Base-by-base conservation (phyloP, 2,797 vertebrate genomes). In the Sandelia bainsii region DNA sequence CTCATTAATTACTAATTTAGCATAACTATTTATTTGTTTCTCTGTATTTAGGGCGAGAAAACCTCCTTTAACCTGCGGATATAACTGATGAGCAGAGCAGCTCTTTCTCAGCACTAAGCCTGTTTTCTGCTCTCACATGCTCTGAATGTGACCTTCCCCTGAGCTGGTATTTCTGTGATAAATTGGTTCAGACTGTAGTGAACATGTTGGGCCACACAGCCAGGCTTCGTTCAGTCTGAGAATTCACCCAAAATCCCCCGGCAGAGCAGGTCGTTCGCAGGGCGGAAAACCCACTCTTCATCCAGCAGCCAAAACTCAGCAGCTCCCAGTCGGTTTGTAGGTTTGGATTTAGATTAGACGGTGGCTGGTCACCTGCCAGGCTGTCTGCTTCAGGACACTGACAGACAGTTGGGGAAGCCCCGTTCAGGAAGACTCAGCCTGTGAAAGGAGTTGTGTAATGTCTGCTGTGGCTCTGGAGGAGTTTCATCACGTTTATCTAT, bases 91-190 rank as follows among this genome's bases (percentile, higher is more conserved):
- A 52, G 37, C 23, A 40, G 39, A 10, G 37, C 68, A 39, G 52
- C 66, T 68, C 72, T 67, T 57, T 42, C 34, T 63, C 50, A n/a
- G 53, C 57, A 7, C 67, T 1, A 0, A 49, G 53, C 16, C 40
- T 16, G 10, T 53, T 62, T 39, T 39, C 52, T 50, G 20, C 49
- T 52, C 63, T 23, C 48, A 0, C 10, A 1, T 29, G 32, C 67
- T 63, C 49, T 56, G 40, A 49, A 0, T 1, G 52, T 62, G 75
- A 83, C 83, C 79, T 89, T 82, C 81, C 84, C 69, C 50, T 14
- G 22, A 83, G 87, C 83, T 42, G 59, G 1, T 23, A 0, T 52
- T 73, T 45, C 70, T 62, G 42, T 20, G 53, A 29, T 5, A 19
- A 29, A 52, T 78, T 72, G 77, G 83, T 77, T 85, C 86, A 78